Conservation (phyloP, 1,140 invertebrate genomes). For the Phymastichus coffea region DNA sequence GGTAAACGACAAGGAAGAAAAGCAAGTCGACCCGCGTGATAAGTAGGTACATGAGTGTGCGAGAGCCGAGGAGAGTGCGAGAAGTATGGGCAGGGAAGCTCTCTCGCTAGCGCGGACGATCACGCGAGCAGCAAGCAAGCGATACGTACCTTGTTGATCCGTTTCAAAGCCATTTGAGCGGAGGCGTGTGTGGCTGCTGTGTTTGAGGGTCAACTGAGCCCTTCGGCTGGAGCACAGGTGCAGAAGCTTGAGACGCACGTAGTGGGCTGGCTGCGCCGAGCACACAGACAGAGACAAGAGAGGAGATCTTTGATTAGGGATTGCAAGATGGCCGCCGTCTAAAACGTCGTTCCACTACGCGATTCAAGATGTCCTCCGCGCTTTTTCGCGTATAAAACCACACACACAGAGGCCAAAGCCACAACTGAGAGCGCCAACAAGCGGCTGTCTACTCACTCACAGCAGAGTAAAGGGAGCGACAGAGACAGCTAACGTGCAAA, state of each 20-base stretch:
- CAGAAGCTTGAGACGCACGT: too few relatives aligned
- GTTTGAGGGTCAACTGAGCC: neutral
- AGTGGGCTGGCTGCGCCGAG: slow-evolving; percentile 50
- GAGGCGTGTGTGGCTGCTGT: slow-evolving; percentile 9
- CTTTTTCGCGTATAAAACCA: slow-evolving; percentile 22
- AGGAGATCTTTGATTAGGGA: slow-evolving; percentile 60
- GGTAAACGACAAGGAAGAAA: too few relatives aligned
- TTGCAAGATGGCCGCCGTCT: slow-evolving; percentile 60
- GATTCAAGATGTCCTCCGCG: slow-evolving; percentile 40
- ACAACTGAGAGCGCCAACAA: neutral
- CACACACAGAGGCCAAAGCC: neutral
- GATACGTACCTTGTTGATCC: slow-evolving; percentile 90
- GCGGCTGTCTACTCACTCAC: too few relatives aligned
- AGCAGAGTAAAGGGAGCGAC: neutral
- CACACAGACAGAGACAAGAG: slow-evolving; percentile 34
- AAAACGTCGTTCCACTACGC: slow-evolving; percentile 55
- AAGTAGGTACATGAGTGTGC: too few relatives aligned
- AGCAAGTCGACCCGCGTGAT: too few relatives aligned
- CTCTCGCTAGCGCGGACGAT: slow-evolving; percentile 30
- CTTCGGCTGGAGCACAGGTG: too few relatives aligned
- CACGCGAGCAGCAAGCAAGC: neutral
- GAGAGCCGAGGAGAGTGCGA: neutral
- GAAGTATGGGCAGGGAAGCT: neutral
- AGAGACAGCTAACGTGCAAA: neutral
- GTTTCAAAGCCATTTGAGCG: slow-evolving; percentile 87